Evolutionary conservation across 2,113 vertebrate species (phyloP).

Genomic region (Oxyruncus cristatus): DNA sequence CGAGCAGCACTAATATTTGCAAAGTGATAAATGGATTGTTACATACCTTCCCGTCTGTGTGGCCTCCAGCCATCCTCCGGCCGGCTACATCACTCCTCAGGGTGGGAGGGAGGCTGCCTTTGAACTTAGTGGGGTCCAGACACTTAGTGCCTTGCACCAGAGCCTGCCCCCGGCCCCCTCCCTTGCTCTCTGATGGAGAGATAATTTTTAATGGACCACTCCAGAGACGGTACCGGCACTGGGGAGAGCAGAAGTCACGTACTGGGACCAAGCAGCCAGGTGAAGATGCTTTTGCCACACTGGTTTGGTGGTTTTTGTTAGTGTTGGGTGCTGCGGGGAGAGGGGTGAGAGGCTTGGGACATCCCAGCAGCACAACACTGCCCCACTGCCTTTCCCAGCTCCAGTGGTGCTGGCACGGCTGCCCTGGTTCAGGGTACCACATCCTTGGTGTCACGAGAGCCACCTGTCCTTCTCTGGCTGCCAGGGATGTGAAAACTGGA

Average conservation of each 20-base stretch:
- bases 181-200: not conserved
- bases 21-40: conserved; percentile 61
- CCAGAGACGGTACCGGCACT: not conserved
- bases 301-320: not conserved
- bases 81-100: not conserved
- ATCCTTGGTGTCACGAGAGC: accelerated
- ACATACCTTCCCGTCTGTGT: conserved; percentile 46
- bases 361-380: accelerated
- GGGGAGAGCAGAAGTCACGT: not conserved
- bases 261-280: not conserved
- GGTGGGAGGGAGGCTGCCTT: not conserved
- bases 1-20: conserved; percentile 61
- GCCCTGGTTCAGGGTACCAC: accelerated
- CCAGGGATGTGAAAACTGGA: accelerated
- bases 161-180: not conserved
- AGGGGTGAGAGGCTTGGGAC: accelerated
- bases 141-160: not conserved
- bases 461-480: not conserved
- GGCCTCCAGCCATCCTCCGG: conserved; percentile 20
- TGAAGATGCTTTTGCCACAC: not conserved
- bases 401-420: accelerated
- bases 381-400: not conserved
- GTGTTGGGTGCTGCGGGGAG: not conserved
- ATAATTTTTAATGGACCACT: not conserved
- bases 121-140: not conserved